Percentiles rank a stretch among this genome's conserved stretches.
These are phyloP conservation scores for Amblyjoppa fuscipennis DNA, from an alignment of 2,888 invertebrate genomes.

Conservation along the genomic window DNA sequence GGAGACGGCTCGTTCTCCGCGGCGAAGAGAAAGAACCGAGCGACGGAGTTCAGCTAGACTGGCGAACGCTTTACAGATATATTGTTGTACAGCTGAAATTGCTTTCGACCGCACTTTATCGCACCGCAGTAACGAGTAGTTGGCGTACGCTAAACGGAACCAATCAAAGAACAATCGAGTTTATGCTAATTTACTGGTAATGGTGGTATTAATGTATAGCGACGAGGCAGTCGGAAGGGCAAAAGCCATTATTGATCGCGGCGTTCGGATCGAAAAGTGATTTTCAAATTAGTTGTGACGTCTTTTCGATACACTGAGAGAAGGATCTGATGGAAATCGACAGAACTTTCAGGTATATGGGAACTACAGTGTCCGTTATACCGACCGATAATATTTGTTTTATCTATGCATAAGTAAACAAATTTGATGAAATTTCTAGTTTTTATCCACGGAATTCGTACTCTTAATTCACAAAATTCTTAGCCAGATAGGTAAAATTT, in stretches of 20 bases:
- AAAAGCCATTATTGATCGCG: not conserved
- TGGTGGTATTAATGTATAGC: not conserved
- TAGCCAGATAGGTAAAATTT: too few relatives aligned
- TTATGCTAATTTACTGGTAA: constrained; percentile 70
- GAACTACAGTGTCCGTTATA: too few relatives aligned
- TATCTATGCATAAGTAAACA: too few relatives aligned
- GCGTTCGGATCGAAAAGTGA: not conserved
- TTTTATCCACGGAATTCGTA: too few relatives aligned
- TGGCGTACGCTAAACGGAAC: constrained; percentile 65
- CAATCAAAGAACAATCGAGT: constrained; percentile 69
- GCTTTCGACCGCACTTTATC: constrained; percentile 69
- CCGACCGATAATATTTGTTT: too few relatives aligned
- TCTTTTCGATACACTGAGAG: too few relatives aligned
- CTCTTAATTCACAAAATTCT: too few relatives aligned
- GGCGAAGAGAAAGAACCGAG: not conserved
- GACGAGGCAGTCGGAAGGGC: not conserved
- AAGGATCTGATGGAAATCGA: too few relatives aligned
- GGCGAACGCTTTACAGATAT: not conserved
- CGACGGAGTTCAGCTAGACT: constrained; percentile 5
- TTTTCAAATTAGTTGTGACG: not conserved
- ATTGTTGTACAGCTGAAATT: constrained; percentile 64
- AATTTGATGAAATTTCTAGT: too few relatives aligned
- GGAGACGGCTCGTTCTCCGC: not conserved
- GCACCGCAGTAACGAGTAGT: constrained; percentile 66
- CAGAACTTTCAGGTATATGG: too few relatives aligned